phyloP scores from a whole-genome alignment of 2,113 vertebrate genomes.

The Rhynchopsitta pachyrhyncha region DNA sequence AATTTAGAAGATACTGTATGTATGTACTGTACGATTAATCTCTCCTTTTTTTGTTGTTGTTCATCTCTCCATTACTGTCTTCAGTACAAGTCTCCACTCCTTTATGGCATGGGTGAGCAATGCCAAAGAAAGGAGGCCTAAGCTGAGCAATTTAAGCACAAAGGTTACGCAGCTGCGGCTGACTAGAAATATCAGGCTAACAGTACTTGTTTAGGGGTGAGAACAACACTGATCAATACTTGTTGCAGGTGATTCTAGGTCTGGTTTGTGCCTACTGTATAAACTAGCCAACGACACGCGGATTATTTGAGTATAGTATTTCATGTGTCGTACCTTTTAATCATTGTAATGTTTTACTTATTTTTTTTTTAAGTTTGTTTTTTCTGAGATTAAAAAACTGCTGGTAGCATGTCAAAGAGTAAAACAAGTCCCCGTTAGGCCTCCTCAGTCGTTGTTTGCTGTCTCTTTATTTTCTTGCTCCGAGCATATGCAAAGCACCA shows the following conservation, averaged over 20 bases:
- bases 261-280: constrained; percentile 43
- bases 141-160: constrained; percentile 66
- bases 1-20: constrained; percentile 81
- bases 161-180: constrained; percentile 13
- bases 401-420: constrained; percentile 45
- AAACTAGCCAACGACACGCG: neutral
- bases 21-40: constrained; percentile 75
- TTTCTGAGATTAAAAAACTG: constrained; percentile 41
- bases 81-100: constrained; percentile 27
- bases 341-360: neutral
- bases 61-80: constrained; percentile 53
- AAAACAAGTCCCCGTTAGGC: constrained; percentile 43
- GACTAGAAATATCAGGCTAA: constrained; percentile 26
- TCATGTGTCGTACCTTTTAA: constrained; percentile 23
- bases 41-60: constrained; percentile 19
- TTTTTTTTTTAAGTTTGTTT: neutral
- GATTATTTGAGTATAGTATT: constrained; percentile 27
- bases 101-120: constrained; percentile 24
- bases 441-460: neutral
- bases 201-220: neutral
- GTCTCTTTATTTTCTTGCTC: constrained; percentile 46
- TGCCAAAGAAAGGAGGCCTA: constrained; percentile 51
- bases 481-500: neutral
- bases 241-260: constrained; percentile 29
- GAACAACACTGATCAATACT: neutral